Conservation (phyloP, 2,797 vertebrate genomes). For the Channa striata region DNA sequence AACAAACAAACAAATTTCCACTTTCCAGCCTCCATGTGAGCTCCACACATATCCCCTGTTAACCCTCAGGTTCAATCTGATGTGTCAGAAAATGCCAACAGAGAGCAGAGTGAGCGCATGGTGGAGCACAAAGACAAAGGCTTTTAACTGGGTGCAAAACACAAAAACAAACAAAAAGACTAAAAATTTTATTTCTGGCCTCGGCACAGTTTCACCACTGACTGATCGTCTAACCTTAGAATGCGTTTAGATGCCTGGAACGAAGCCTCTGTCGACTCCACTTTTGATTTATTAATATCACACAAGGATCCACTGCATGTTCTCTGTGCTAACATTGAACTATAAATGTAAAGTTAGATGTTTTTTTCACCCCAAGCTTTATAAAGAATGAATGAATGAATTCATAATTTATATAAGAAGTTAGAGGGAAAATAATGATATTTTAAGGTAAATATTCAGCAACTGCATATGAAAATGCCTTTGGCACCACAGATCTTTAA, state of each 20-base stretch:
- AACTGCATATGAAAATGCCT: too few relatives aligned
- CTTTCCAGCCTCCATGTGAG: neutral
- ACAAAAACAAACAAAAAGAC: neutral
- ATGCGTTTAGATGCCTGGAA: neutral
- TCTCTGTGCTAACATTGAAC: neutral
- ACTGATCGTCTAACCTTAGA: conserved; percentile 38
- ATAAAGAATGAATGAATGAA: neutral
- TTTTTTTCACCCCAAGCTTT: neutral
- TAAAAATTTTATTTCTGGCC: conserved; percentile 24
- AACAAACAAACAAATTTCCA: conserved; percentile 5
- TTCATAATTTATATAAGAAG: neutral
- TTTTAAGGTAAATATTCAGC: too few relatives aligned
- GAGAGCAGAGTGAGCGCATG: conserved; percentile 11
- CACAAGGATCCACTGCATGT: neutral
- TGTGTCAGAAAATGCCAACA: conserved; percentile 27
- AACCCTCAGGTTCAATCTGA: conserved; percentile 32
- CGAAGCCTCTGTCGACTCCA: neutral
- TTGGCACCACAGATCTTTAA: too few relatives aligned
- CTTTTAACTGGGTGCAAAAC: conserved; percentile 51
- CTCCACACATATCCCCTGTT: neutral
- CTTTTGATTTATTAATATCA: neutral
- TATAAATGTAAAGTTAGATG: neutral
- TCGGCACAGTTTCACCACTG: conserved; percentile 15
- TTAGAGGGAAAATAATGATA: too few relatives aligned
- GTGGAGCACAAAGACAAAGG: conserved; percentile 18